A percentile compares a stretch with the other conserved stretches of the same genome.
These are phyloP conservation scores for Sander vitreus DNA, from an alignment of 2,113 vertebrate genomes.

Conservation along the genomic window DNA sequence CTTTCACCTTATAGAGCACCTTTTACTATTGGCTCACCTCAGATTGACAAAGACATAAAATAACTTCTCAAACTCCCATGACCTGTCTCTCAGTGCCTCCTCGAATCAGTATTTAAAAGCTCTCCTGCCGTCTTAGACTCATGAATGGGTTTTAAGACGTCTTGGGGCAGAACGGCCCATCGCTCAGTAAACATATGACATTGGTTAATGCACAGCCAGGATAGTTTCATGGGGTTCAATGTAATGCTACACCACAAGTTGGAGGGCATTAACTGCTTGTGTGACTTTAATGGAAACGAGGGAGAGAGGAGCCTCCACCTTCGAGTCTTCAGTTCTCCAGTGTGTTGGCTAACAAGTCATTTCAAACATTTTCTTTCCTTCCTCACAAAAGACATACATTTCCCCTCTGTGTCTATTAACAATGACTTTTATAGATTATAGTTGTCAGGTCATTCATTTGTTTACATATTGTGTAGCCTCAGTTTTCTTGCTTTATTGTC, in stretches of 20 bases:
- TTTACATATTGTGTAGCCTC: conserved; percentile 21
- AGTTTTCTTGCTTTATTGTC: conserved; percentile 29
- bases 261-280: conserved; percentile 71
- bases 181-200: conserved; percentile 68
- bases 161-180: conserved; percentile 49
- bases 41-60: conserved; percentile 45
- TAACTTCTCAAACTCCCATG: conserved; percentile 40
- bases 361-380: conserved; percentile 62
- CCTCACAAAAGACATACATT: conserved; percentile 47
- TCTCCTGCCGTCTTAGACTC: conserved; percentile 48
- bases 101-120: conserved; percentile 56
- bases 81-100: conserved; percentile 47
- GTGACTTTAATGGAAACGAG: conserved; percentile 77
- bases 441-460: conserved; percentile 41
- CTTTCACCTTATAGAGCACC: conserved; percentile 44
- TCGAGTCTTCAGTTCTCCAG: conserved; percentile 33
- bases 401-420: conserved; percentile 58
- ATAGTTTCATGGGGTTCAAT: conserved; percentile 71
- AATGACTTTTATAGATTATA: conserved; percentile 68
- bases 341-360: conserved; percentile 61
- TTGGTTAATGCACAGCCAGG: conserved; percentile 69
- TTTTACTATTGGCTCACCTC: conserved; percentile 47
- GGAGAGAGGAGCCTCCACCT: conserved; percentile 57
- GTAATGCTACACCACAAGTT: conserved; percentile 77
- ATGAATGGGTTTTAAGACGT: conserved; percentile 64